A percentile compares a stretch with the other conserved stretches of the same genome.
phyloP scores from a whole-genome alignment of 1,140 invertebrate genomes.

The Cheumatopsyche charites region DNA sequence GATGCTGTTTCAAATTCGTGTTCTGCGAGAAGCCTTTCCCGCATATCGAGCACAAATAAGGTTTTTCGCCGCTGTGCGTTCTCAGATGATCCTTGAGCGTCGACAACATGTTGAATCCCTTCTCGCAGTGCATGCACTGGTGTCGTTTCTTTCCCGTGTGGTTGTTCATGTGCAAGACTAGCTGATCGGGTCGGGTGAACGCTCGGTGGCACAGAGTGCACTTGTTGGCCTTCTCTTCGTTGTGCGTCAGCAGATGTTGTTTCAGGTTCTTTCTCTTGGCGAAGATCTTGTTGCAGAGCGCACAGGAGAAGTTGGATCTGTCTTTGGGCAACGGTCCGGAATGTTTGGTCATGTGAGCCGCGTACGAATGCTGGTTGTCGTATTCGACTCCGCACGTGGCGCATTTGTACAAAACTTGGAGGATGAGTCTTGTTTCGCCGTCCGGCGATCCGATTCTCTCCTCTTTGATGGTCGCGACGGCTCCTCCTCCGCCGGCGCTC shows the following conservation, averaged over 20 bases:
- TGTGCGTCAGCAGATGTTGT: conserved; percentile 47
- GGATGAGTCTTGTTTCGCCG: conserved; percentile 27
- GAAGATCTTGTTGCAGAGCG: conserved; percentile 46
- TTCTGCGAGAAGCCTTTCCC: conserved; percentile 56
- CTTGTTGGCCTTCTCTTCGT: conserved; percentile 48
- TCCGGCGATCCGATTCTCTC: conserved; percentile 19
- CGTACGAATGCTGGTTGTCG: conserved; percentile 45
- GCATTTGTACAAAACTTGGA: conserved; percentile 44
- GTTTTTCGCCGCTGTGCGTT: conserved; percentile 57
- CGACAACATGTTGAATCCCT: conserved; percentile 55
- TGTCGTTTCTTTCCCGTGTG: conserved; percentile 45
- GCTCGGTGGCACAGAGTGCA: conserved; percentile 43
- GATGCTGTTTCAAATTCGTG: conserved; percentile 56
- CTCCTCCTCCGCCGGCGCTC: conserved; percentile 35
- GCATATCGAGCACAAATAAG: conserved; percentile 55
- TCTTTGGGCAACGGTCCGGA: conserved; percentile 45
- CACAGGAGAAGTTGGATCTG: conserved; percentile 43
- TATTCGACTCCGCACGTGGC: conserved; percentile 33
- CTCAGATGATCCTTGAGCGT: conserved; percentile 56
- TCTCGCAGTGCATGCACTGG: conserved; percentile 46
- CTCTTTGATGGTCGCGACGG: conserved; percentile 45
- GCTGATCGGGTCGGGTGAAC: conserved; percentile 44
- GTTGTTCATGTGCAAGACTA: conserved; percentile 47
- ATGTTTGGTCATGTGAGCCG: conserved; percentile 46
- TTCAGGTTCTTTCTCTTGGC: conserved; percentile 46